phyloP scores from a whole-genome alignment of 2,113 vertebrate genomes.

The Aldabrachelys gigantea region DNA sequence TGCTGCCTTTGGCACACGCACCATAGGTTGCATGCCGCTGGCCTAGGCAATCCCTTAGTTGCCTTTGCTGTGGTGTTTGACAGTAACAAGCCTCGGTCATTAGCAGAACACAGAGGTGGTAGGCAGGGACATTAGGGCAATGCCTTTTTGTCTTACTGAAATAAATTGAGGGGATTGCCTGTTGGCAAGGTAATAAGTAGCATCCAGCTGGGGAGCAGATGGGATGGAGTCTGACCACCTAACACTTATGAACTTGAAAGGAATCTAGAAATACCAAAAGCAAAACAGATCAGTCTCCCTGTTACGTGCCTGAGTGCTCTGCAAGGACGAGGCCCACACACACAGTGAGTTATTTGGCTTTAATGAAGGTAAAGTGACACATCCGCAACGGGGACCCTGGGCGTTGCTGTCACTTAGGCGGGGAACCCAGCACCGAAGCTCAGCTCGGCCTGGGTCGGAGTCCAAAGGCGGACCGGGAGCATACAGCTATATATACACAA shows the following conservation, averaged over 20 bases:
- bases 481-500: too few relatives aligned
- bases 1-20: too few relatives aligned
- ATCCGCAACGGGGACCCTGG: too few relatives aligned
- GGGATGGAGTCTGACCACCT: background rate
- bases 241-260: background rate
- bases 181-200: conserved; percentile 25
- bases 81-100: background rate
- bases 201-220: background rate
- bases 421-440: too few relatives aligned
- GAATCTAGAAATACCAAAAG: background rate
- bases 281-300: accelerated
- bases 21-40: too few relatives aligned
- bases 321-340: too few relatives aligned
- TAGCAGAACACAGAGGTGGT: conserved; percentile 16
- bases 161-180: background rate
- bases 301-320: too few relatives aligned
- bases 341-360: too few relatives aligned
- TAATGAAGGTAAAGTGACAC: too few relatives aligned
- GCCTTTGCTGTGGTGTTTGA: background rate
- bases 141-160: conserved; percentile 26
- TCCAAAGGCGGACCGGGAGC: too few relatives aligned
- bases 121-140: background rate
- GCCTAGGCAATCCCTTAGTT: background rate
- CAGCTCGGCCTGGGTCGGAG: too few relatives aligned
- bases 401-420: too few relatives aligned